Percentiles rank a stretch among this genome's conserved stretches.
Conservation (phyloP, 2,797 vertebrate species). For the Limosa lapponica region DNA sequence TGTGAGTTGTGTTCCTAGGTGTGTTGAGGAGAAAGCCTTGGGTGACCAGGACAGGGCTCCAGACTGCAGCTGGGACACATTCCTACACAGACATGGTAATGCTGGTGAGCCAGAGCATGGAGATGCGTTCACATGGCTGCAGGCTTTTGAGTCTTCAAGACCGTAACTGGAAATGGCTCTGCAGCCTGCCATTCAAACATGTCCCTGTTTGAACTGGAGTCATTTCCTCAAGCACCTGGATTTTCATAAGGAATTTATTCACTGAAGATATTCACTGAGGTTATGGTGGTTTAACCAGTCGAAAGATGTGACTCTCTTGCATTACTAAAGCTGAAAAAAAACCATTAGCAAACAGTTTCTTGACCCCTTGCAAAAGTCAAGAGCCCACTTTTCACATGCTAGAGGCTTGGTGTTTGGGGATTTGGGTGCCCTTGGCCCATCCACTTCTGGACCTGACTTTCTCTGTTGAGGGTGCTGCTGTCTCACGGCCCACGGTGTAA, state of each 20-base stretch:
- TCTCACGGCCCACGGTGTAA: background rate
- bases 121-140: background rate
- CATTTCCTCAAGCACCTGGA: background rate
- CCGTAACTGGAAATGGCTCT: rapidly evolving
- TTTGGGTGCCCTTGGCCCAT: background rate
- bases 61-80: background rate
- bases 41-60: rapidly evolving
- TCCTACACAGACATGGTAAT: background rate
- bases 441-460: background rate
- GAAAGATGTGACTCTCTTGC: background rate
- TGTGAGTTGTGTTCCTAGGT: rapidly evolving
- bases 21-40: background rate
- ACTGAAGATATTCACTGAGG: background rate
- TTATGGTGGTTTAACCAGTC: background rate
- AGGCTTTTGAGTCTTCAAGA: background rate
- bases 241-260: background rate
- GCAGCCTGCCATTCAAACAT: background rate
- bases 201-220: background rate
- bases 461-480: background rate
- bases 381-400: background rate
- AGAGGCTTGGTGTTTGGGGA: background rate
- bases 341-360: background rate
- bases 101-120: background rate
- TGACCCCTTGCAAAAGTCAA: background rate
- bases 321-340: background rate